Percentiles rank a stretch among this genome's conserved stretches.
phyloP scores from a whole-genome alignment of 1,140 invertebrate genomes.

The Drosophila hydei region DNA sequence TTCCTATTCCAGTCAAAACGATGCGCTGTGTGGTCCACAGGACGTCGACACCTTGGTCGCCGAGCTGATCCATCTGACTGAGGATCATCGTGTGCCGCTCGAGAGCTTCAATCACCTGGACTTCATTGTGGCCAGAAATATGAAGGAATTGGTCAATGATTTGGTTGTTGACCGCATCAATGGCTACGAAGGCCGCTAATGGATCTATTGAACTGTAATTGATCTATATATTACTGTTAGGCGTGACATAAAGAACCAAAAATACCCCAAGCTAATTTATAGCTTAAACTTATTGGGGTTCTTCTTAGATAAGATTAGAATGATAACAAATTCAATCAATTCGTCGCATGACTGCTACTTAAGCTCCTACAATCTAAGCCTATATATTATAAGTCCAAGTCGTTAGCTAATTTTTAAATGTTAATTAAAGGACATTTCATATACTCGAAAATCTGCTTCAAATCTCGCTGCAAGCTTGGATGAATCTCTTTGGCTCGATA shows the following conservation, averaged over 20 bases:
- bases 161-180: constrained; percentile 56
- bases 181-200: constrained; percentile 43
- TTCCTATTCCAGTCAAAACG: constrained; percentile 86
- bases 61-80: constrained; percentile 40
- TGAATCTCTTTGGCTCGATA: too few species aligned
- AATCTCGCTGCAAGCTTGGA: too few species aligned
- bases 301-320: constrained; percentile 16
- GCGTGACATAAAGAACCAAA: not conserved
- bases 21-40: constrained; percentile 85
- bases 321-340: too few species aligned
- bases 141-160: constrained; percentile 86
- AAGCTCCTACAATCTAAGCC: too few species aligned
- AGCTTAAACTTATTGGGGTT: too few species aligned
- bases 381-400: too few species aligned
- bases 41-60: constrained; percentile 85
- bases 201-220: constrained; percentile 3
- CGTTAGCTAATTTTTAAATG: too few species aligned
- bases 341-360: not conserved
- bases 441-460: too few species aligned
- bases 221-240: not conserved
- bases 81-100: constrained; percentile 84
- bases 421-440: too few species aligned
- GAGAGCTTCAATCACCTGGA: constrained; percentile 89
- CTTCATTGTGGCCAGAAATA: constrained; percentile 88
- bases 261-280: not conserved